A percentile compares a stretch with the other conserved stretches of the same genome.
phyloP scores from a whole-genome alignment of 2,888 invertebrate genomes.

The Drosophila mulleri region DNA sequence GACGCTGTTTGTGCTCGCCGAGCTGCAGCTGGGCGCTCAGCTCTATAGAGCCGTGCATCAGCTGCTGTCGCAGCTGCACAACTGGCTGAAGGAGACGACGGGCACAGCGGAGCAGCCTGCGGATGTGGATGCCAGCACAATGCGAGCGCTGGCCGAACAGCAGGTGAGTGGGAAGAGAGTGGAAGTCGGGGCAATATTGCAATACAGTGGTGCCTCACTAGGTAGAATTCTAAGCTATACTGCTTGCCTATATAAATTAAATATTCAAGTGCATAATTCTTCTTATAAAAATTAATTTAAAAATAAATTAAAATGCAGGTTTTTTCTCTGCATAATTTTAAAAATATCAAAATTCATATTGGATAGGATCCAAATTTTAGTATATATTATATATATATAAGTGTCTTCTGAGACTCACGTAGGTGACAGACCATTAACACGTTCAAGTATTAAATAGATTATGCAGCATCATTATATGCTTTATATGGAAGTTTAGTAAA shows the following conservation, averaged over 20 bases:
- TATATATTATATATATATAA: too few species aligned
- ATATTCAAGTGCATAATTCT: background rate
- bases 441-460: too few species aligned
- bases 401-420: too few species aligned
- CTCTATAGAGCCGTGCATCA: slow-evolving; percentile 82
- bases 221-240: background rate
- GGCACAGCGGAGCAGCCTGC: slow-evolving; percentile 12
- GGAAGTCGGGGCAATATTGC: background rate
- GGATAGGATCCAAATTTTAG: too few species aligned
- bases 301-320: too few species aligned
- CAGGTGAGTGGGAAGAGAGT: slow-evolving; percentile 55
- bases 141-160: slow-evolving; percentile 79
- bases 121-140: slow-evolving; percentile 62
- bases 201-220: background rate
- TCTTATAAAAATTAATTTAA: too few species aligned
- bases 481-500: too few species aligned
- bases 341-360: too few species aligned
- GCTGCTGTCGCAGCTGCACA: slow-evolving; percentile 78
- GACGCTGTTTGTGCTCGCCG: slow-evolving; percentile 82
- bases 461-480: too few species aligned
- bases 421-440: too few species aligned
- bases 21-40: slow-evolving; percentile 77
- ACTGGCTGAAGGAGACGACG: slow-evolving; percentile 64
- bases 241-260: background rate
- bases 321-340: too few species aligned